Evolutionary conservation across 2,113 vertebrate genomes (phyloP).

Genomic region (Stigmatopora argus): DNA sequence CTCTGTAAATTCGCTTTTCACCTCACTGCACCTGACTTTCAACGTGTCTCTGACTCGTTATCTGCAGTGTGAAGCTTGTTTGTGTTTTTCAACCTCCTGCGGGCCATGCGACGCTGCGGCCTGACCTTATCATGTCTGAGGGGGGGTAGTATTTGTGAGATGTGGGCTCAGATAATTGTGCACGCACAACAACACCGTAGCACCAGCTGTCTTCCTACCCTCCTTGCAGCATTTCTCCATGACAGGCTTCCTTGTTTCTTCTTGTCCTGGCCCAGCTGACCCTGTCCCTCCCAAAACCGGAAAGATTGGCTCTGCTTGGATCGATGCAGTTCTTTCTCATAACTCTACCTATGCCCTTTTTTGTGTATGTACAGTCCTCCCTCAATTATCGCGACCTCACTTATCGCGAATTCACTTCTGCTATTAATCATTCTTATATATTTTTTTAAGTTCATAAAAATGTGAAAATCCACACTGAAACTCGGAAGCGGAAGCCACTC

Average conservation of each 20-base stretch:
- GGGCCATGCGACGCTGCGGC: conserved; percentile 4
- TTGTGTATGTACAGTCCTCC: not conserved
- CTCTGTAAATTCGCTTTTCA: not conserved
- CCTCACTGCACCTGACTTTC: not conserved
- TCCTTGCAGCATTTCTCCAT: conserved; percentile 45
- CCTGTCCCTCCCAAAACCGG: conserved; percentile 45
- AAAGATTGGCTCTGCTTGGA: conserved; percentile 11
- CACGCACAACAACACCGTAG: conserved; percentile 36
- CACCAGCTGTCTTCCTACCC: conserved; percentile 55
- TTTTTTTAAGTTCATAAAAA: too few species aligned
- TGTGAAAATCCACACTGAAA: too few species aligned
- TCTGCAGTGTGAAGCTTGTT: not conserved
- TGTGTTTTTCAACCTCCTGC: not conserved
- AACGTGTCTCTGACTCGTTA: not conserved
- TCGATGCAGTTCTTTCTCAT: conserved; percentile 29
- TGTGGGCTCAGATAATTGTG: conserved; percentile 38
- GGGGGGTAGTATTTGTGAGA: conserved; percentile 29
- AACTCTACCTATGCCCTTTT: conserved; percentile 8
- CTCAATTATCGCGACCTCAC: not conserved
- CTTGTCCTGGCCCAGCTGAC: conserved; percentile 56
- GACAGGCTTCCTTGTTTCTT: conserved; percentile 39
- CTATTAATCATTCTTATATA: too few species aligned
- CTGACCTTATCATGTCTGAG: conserved; percentile 21
- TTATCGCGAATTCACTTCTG: too few species aligned
- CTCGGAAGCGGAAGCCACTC: too few species aligned